A percentile compares a stretch with the other conserved stretches of the same genome.
Conservation (phyloP, 2,113 vertebrate species). For the Limnothrissa miodon region DNA sequence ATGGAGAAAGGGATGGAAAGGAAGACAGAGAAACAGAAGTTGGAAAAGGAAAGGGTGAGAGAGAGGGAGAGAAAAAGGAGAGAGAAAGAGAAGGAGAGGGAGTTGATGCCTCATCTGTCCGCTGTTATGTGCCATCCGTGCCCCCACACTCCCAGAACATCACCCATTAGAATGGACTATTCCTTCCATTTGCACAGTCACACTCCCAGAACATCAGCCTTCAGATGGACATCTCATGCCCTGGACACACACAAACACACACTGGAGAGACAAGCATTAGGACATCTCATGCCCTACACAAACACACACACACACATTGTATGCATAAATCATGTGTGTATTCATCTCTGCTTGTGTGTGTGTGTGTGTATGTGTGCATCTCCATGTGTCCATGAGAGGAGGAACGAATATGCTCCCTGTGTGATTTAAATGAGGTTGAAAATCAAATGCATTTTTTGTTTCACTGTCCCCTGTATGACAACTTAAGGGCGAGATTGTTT, state of each 20-base stretch:
- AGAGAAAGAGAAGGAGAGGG: not conserved
- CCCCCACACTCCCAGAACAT: not conserved
- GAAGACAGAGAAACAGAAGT: not conserved
- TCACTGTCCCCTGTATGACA: no score
- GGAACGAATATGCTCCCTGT: no score
- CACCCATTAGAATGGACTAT: not conserved
- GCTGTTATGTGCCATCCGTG: not conserved
- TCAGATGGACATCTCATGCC: not conserved
- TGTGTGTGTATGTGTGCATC: no score
- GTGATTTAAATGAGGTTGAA: no score
- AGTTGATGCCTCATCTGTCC: not conserved
- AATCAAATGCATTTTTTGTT: no score
- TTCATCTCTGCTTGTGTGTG: not conserved
- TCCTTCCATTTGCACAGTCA: not conserved
- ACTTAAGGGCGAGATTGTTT: no score
- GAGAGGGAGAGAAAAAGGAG: not conserved
- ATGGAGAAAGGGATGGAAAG: not conserved
- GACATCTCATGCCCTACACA: not conserved
- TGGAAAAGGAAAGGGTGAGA: not conserved
- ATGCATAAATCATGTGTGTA: not conserved
- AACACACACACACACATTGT: no score
- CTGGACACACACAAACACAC: no score
- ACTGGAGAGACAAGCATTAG: no score
- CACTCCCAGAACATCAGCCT: no score
- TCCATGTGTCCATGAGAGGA: no score